These are phyloP conservation scores for Hydrozoanthus tunicans DNA, from an alignment of 64 coral and sea anemone species.

Conservation along the genomic window DNA sequence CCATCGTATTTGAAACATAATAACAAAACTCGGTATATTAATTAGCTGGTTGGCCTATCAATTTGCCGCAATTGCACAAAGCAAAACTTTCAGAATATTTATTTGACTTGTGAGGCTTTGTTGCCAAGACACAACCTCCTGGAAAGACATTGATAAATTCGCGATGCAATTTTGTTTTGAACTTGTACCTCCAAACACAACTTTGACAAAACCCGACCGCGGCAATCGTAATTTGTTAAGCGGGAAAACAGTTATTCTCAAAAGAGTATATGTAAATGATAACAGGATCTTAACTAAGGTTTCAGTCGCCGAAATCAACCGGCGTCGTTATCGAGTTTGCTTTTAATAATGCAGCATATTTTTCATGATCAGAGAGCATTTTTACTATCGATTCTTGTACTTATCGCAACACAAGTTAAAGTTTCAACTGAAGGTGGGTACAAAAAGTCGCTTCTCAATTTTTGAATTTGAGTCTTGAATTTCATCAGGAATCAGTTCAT, in stretches of 20 bases:
- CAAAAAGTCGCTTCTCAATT: too few relatives aligned
- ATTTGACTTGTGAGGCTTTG: background rate
- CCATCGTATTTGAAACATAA: too few relatives aligned
- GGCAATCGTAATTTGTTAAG: background rate
- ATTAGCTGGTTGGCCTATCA: background rate
- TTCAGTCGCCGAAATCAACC: background rate
- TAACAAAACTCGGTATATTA: background rate
- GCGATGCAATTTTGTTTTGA: background rate
- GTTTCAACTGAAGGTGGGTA: slow-evolving; percentile 23
- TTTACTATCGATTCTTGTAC: background rate
- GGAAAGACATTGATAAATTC: background rate
- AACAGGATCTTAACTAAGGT: background rate
- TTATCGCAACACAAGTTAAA: background rate
- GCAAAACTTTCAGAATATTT: background rate
- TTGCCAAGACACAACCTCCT: slow-evolving; percentile 8
- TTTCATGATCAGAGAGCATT: background rate
- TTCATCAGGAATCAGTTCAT: too few relatives aligned
- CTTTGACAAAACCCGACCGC: background rate
- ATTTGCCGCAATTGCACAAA: background rate
- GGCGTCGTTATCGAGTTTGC: background rate
- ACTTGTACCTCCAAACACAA: background rate
- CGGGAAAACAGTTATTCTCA: background rate
- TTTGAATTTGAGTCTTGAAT: too few relatives aligned
- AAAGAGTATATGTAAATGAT: background rate
- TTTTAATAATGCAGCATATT: background rate